Conservation (phyloP, 2,113 vertebrate species). For the Malurus elegans region DNA sequence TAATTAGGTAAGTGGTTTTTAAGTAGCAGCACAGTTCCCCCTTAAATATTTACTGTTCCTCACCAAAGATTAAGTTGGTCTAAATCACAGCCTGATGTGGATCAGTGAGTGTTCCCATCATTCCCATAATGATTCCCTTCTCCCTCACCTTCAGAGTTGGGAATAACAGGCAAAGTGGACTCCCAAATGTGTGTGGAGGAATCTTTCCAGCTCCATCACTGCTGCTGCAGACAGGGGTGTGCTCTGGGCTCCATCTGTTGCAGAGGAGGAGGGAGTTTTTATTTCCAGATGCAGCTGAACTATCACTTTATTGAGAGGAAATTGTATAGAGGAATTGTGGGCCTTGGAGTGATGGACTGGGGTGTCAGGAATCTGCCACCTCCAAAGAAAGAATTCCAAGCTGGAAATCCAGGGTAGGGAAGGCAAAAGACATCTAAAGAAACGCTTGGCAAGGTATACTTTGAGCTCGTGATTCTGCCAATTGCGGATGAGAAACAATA, state of each 20-base stretch:
- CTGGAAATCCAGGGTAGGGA: background rate
- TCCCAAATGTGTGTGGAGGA: background rate
- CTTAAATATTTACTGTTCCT: constrained; percentile 18
- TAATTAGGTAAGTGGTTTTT: constrained; percentile 56
- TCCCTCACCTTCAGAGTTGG: background rate
- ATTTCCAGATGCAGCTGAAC: background rate
- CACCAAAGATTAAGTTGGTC: background rate
- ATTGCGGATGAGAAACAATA: background rate
- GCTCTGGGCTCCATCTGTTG: constrained; percentile 16
- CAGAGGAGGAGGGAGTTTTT: background rate
- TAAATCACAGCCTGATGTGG: background rate
- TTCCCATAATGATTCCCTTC: background rate
- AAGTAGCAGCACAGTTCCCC: background rate
- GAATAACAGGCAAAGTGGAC: background rate
- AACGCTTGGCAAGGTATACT: background rate
- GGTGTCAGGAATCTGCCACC: background rate
- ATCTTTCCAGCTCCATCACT: background rate
- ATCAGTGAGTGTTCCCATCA: background rate
- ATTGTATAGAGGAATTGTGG: background rate
- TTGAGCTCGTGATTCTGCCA: background rate
- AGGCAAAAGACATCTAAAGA: background rate
- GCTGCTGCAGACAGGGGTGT: background rate
- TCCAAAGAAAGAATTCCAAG: background rate
- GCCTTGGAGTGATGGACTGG: background rate
- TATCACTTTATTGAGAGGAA: background rate